Percentiles rank a stretch among this genome's conserved stretches.
These are phyloP conservation scores for Cephalopholis sonnerati DNA, from an alignment of 2,113 vertebrate species.

Conservation along the genomic window DNA sequence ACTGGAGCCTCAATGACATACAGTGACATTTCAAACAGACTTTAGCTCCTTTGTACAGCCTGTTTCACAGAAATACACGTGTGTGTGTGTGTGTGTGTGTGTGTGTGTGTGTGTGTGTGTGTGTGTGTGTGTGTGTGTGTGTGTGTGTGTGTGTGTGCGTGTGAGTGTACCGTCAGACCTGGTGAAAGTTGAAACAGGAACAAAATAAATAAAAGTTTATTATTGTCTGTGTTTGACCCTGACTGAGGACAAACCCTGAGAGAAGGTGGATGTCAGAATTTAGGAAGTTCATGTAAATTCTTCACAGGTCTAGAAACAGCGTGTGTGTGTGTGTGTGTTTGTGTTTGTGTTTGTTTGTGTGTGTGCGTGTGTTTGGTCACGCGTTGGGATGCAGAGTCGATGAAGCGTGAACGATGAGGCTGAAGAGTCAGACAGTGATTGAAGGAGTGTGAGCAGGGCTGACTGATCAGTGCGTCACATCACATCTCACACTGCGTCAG, in stretches of 20 bases:
- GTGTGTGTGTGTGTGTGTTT: not conserved
- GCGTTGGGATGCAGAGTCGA: slow-evolving; percentile 10
- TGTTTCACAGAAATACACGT: too few species aligned
- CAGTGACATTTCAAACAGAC: not conserved
- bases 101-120: too few species aligned
- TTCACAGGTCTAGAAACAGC: not conserved
- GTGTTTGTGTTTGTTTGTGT: slow-evolving; percentile 10
- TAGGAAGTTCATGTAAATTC: slow-evolving; percentile 10
- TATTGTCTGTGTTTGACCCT: not conserved
- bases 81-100: too few species aligned
- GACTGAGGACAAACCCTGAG: not conserved
- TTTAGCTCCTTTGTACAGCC: not conserved
- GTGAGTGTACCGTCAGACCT: too few species aligned
- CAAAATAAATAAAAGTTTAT: not conserved
- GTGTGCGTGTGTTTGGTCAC: slow-evolving; percentile 5
- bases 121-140: too few species aligned
- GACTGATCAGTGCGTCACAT: slow-evolving; percentile 48
- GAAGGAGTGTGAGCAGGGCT: slow-evolving; percentile 32
- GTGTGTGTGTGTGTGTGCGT: too few species aligned
- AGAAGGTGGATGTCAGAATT: not conserved
- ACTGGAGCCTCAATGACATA: not conserved
- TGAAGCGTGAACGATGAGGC: slow-evolving; percentile 16
- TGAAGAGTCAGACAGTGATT: slow-evolving; percentile 51
- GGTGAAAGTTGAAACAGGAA: too few species aligned
- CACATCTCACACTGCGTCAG: slow-evolving; percentile 44